Conservation (phyloP, 2,113 vertebrate genomes). For the Cyrtonyx montezumae region DNA sequence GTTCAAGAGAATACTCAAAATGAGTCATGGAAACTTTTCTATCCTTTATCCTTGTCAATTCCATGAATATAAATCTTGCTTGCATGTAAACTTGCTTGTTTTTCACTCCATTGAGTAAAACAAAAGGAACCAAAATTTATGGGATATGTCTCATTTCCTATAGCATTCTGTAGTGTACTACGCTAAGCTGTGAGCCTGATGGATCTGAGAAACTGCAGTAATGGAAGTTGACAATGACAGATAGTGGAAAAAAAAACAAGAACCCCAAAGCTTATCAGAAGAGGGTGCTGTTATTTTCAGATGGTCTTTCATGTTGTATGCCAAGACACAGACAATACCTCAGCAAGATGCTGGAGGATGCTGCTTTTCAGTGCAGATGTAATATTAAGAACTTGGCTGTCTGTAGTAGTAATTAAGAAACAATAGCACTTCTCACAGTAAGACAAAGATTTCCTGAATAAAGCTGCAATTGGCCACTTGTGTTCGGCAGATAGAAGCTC, state of each 20-base stretch:
- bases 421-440: slow-evolving; percentile 39
- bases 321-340: slow-evolving; percentile 8
- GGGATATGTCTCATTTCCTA: not conserved
- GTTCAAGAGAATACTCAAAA: not conserved
- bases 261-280: slow-evolving; percentile 26
- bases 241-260: not conserved
- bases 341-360: not conserved
- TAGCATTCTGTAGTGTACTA: not conserved
- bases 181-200: not conserved
- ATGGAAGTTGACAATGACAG: slow-evolving; percentile 18
- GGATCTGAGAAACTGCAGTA: not conserved
- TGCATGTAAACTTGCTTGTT: not conserved
- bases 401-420: slow-evolving; percentile 1
- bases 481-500: slow-evolving; percentile 5
- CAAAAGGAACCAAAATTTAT: not conserved
- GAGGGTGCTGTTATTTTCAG: slow-evolving; percentile 56
- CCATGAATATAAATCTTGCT: not conserved
- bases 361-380: slow-evolving; percentile 30
- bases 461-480: slow-evolving; percentile 33
- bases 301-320: not conserved
- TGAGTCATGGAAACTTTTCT: not conserved
- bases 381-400: slow-evolving; percentile 45
- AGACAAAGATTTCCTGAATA: slow-evolving; percentile 42
- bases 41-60: not conserved
- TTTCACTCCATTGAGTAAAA: not conserved